phyloP scores from a whole-genome alignment of 2,888 invertebrate species.

The Cryptophagus acutangulus region DNA sequence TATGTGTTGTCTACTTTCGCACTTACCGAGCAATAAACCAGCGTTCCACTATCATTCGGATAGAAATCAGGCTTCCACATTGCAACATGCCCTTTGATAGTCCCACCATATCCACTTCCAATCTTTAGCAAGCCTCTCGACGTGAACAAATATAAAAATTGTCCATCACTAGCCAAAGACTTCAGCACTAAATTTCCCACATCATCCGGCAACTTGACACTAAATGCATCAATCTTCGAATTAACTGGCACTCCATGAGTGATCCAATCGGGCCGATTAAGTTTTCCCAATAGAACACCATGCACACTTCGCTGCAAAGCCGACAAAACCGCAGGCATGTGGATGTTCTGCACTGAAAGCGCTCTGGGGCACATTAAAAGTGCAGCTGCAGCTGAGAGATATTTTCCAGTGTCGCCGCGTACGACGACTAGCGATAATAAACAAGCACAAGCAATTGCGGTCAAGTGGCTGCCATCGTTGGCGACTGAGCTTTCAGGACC shows the following conservation, averaged over 20 bases:
- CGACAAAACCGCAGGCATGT: constrained; percentile 81
- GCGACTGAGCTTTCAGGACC: constrained; percentile 56
- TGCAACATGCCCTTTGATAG: constrained; percentile 87
- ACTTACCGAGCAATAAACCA: constrained; percentile 79
- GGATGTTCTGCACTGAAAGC: constrained; percentile 74
- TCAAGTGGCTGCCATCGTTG: constrained; percentile 65
- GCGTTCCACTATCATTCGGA: constrained; percentile 76
- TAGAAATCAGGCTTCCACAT: constrained; percentile 77
- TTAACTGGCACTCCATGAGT: constrained; percentile 80
- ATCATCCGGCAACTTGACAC: constrained; percentile 52
- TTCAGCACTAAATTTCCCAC: constrained; percentile 49
- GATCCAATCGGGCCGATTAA: constrained; percentile 82
- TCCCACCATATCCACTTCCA: constrained; percentile 91
- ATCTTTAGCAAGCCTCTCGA: constrained; percentile 84
- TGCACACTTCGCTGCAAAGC: constrained; percentile 85
- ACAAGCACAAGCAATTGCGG: constrained; percentile 87
- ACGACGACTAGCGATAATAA: constrained; percentile 89
- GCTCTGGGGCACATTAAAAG: constrained; percentile 79
- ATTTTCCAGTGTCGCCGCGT: constrained; percentile 86
- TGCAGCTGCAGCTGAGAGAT: constrained; percentile 80
- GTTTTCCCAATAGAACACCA: constrained; percentile 79
- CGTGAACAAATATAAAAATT: constrained; percentile 81
- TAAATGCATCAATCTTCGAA: constrained; percentile 65
- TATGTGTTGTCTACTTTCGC: constrained; percentile 11
- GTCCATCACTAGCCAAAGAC: constrained; percentile 84